These are phyloP conservation scores for Seriola quinqueradiata DNA, from an alignment of 2,113 vertebrate genomes.

Conservation along the genomic window DNA sequence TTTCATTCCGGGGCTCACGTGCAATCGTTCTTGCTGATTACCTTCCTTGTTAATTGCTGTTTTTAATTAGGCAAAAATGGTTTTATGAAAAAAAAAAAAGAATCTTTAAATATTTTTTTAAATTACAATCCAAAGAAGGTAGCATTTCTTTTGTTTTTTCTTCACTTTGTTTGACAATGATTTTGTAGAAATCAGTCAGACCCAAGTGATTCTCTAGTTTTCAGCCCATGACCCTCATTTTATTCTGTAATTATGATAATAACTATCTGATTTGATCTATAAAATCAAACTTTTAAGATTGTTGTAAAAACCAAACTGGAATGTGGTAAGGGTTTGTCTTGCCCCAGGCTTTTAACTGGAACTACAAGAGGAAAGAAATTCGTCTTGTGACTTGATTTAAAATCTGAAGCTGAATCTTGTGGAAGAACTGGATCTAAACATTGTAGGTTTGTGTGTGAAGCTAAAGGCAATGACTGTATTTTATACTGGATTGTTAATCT, in stretches of 20 bases:
- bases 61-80: constrained; percentile 34
- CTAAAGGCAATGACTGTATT: constrained; percentile 58
- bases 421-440: constrained; percentile 15
- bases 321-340: constrained; percentile 31
- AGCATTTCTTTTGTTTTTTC: constrained; percentile 38
- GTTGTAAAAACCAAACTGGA: constrained; percentile 69
- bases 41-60: constrained; percentile 44
- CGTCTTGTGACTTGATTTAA: constrained; percentile 37
- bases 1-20: constrained; percentile 91
- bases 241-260: constrained; percentile 42
- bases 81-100: constrained; percentile 43
- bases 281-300: constrained; percentile 38
- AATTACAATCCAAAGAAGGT: constrained; percentile 76
- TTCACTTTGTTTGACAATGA: constrained; percentile 8
- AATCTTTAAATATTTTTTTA: constrained; percentile 31
- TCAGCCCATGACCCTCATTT: constrained; percentile 49
- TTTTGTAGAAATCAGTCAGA: constrained; percentile 31
- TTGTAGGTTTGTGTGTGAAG: constrained; percentile 34
- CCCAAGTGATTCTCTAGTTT: constrained; percentile 43
- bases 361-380: constrained; percentile 36
- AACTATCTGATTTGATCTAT: constrained; percentile 37
- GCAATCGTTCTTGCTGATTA: constrained; percentile 88
- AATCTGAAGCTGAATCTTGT: constrained; percentile 27
- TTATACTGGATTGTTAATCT: constrained; percentile 39
- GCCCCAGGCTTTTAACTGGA: constrained; percentile 41